A percentile compares a stretch with the other conserved stretches of the same genome.
Evolutionary conservation across 1,140 invertebrate species (phyloP).

Genomic region (Platorchestia sp.): DNA sequence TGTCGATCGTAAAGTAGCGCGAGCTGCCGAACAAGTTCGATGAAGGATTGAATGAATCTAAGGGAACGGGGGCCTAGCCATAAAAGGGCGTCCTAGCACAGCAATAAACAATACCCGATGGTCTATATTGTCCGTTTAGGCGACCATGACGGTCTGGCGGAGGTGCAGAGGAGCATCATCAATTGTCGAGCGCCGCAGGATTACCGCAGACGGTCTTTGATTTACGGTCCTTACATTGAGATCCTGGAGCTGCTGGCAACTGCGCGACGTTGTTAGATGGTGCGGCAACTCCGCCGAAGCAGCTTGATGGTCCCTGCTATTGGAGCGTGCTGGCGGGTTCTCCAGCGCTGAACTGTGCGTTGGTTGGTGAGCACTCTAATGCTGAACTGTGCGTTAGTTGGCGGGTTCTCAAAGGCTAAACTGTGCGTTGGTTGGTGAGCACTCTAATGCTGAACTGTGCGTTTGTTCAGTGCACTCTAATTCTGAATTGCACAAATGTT

Average conservation of each 20-base stretch:
- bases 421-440: not conserved
- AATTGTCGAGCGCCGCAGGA: constrained; percentile 26
- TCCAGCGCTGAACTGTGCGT: not conserved
- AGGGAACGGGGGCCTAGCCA: constrained; percentile 27
- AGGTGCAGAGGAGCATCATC: constrained; percentile 38
- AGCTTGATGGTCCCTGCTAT: not conserved
- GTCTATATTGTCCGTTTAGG: constrained; percentile 39
- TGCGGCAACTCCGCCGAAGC: not conserved
- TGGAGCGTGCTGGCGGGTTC: no score
- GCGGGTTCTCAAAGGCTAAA: no score
- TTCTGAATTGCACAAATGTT: no score
- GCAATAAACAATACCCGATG: constrained; percentile 40
- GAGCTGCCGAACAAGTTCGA: constrained; percentile 25
- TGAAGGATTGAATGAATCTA: constrained; percentile 40
- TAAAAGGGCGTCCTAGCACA: constrained; percentile 36
- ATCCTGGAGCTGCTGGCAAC: constrained; percentile 8
- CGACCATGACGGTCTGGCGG: constrained; percentile 17
- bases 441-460: not conserved
- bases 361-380: not conserved
- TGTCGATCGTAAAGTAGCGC: not conserved
- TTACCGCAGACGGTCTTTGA: constrained; percentile 20
- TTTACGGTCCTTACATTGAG: constrained; percentile 21
- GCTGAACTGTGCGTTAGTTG: no score
- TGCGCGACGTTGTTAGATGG: not conserved
- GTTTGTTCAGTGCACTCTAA: not conserved